Conservation (phyloP, 2,888 invertebrate species). For the Sipha maydis region DNA sequence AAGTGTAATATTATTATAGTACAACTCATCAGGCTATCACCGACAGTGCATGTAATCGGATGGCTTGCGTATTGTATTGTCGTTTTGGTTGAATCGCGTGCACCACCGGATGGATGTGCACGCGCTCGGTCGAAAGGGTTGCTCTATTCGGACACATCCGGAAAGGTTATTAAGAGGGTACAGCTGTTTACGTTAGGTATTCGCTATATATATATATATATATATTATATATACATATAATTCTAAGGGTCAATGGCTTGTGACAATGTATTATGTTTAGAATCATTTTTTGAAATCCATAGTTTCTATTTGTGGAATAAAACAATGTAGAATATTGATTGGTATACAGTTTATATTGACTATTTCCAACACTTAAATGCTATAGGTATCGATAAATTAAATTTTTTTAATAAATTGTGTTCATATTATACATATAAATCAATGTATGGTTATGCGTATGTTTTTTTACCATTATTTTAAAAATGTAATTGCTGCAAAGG, state of each 20-base stretch:
- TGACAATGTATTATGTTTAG: neutral
- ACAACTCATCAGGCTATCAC: conserved; percentile 36
- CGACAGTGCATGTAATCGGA: conserved; percentile 57
- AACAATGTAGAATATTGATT: too few relatives aligned
- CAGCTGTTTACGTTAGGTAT: neutral
- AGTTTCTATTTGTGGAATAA: neutral
- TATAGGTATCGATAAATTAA: too few relatives aligned
- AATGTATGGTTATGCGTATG: too few relatives aligned
- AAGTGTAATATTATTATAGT: conserved; percentile 41
- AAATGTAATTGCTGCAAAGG: too few relatives aligned
- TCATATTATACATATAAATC: too few relatives aligned
- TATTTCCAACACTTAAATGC: too few relatives aligned
- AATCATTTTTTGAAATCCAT: conserved; percentile 8
- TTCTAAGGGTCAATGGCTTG: conserved; percentile 14
- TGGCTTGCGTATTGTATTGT: conserved; percentile 10
- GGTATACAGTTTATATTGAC: too few relatives aligned
- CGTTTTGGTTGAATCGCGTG: conserved; percentile 55
- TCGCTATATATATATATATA: neutral
- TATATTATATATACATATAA: neutral
- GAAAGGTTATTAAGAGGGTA: neutral
- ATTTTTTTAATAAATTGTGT: too few relatives aligned
- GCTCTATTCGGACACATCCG: conserved; percentile 51
- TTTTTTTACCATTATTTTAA: too few relatives aligned
- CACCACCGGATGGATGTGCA: conserved; percentile 54
- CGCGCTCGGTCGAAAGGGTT: conserved; percentile 49